Evolutionary conservation across 2,797 vertebrate genomes (phyloP).

Genomic region (Rhyacichthys aspro): DNA sequence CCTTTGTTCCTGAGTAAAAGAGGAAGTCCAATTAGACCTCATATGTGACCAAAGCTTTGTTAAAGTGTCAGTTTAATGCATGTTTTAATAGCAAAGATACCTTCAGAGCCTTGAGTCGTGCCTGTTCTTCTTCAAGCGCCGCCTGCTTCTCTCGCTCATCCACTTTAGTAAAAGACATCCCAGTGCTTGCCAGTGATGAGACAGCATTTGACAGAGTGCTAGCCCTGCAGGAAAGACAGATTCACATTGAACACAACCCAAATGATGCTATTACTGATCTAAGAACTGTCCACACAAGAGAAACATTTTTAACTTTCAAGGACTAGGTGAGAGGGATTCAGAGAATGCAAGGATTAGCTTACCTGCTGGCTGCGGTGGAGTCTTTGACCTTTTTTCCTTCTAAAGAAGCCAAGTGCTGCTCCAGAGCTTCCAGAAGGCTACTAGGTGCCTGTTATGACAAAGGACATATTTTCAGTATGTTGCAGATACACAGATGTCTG

Average conservation of each 20-base stretch:
- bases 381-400: slow-evolving; percentile 99
- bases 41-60: neutral
- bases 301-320: neutral
- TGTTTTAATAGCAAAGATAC: slow-evolving; percentile 63
- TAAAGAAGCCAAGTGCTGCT: slow-evolving; percentile 98
- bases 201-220: slow-evolving; percentile 98
- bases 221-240: slow-evolving; percentile 80
- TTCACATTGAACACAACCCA: slow-evolving; percentile 6
- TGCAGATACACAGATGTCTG: slow-evolving; percentile 15
- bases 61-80: neutral
- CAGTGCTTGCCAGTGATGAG: slow-evolving; percentile 95
- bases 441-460: slow-evolving; percentile 89
- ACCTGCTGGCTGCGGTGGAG: slow-evolving; percentile 99
- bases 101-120: slow-evolving; percentile 97
- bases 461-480: slow-evolving; percentile 48
- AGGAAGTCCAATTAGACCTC: slow-evolving; percentile 20
- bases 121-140: slow-evolving; percentile 97
- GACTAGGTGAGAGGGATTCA: neutral
- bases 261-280: slow-evolving; percentile 2
- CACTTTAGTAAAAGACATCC: slow-evolving; percentile 97
- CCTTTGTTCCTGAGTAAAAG: slow-evolving; percentile 87
- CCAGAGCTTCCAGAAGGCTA: slow-evolving; percentile 98
- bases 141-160: slow-evolving; percentile 99
- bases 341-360: slow-evolving; percentile 19
- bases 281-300: neutral